Percentiles rank a stretch among this genome's conserved stretches.
Evolutionary conservation across 2,888 invertebrate genomes (phyloP).

Genomic region (Eristalinus sepulchralis): DNA sequence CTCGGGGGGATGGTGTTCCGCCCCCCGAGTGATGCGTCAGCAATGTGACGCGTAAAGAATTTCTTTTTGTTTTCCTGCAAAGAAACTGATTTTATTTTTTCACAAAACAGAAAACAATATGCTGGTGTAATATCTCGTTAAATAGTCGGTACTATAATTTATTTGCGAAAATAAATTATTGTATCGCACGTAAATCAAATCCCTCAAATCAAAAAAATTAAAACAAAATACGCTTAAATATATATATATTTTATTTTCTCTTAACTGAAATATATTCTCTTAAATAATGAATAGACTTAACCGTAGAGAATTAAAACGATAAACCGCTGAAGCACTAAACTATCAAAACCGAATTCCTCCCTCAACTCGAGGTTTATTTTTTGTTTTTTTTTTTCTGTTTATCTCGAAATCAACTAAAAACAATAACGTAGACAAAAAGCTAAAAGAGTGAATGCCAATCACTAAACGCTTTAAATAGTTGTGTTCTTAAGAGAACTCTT

Average conservation of each 20-base stretch:
- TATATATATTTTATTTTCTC: background rate
- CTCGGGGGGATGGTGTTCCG: background rate
- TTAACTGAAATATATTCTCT: background rate
- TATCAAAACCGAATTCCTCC: conserved; percentile 60
- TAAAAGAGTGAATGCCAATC: conserved; percentile 22
- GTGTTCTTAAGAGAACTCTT: conserved; percentile 20
- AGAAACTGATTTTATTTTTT: conserved; percentile 39
- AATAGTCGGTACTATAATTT: conserved; percentile 80
- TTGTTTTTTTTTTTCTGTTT: background rate
- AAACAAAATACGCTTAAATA: conserved; percentile 74
- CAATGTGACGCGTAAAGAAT: background rate
- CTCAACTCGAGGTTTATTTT: conserved; percentile 35
- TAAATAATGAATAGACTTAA: background rate
- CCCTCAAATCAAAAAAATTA: conserved; percentile 77
- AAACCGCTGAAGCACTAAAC: conserved; percentile 58
- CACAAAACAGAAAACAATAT: conserved; percentile 76
- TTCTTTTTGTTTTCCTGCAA: background rate
- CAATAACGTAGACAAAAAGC: conserved; percentile 1
- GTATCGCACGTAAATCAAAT: conserved; percentile 81
- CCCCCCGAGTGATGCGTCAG: background rate
- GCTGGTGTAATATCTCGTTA: conserved; percentile 81
- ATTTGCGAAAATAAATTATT: conserved; percentile 78
- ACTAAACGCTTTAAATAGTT: conserved; percentile 59
- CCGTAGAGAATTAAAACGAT: conserved; percentile 56
- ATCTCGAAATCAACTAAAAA: background rate